These are phyloP conservation scores for Lasioglossum villosulum DNA, from an alignment of 2,888 invertebrate genomes.

Conservation along the genomic window DNA sequence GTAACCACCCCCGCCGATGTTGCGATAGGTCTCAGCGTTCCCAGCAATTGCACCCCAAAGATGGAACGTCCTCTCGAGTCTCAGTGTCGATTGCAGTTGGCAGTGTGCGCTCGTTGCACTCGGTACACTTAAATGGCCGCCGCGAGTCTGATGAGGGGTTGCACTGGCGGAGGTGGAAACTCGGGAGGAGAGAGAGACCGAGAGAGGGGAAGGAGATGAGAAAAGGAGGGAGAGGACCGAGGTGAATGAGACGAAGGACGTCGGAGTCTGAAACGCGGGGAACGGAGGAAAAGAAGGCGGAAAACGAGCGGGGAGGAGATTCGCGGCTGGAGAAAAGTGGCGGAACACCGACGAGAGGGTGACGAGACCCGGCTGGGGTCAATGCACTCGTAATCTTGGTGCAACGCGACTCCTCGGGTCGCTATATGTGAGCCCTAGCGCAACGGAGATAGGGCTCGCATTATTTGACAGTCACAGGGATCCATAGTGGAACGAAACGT, in stretches of 20 bases:
- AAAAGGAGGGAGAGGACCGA: no score
- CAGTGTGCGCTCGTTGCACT: constrained; percentile 26
- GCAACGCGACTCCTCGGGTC: constrained; percentile 70
- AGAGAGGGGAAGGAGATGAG: not conserved
- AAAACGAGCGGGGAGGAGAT: constrained; percentile 39
- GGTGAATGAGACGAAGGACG: constrained; percentile 13
- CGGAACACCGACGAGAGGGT: constrained; percentile 66
- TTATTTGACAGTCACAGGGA: no score
- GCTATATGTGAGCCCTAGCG: not conserved
- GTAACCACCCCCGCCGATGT: not conserved
- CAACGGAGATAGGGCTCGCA: not conserved
- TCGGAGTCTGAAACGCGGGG: constrained; percentile 31
- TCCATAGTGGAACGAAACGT: no score
- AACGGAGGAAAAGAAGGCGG: constrained; percentile 18
- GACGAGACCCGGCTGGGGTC: constrained; percentile 73
- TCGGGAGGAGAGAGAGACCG: not conserved
- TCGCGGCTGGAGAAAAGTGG: constrained; percentile 47
- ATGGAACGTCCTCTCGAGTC: constrained; percentile 13
- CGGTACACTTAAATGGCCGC: constrained; percentile 49
- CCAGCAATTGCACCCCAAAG: constrained; percentile 7
- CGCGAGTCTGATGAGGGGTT: constrained; percentile 6
- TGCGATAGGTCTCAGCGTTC: not conserved
- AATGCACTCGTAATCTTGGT: constrained; percentile 81
- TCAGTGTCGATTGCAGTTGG: constrained; percentile 20
- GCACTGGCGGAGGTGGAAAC: constrained; percentile 16